phyloP scores from a whole-genome alignment of 2,888 invertebrate genomes.

The Plebejus melissa region DNA sequence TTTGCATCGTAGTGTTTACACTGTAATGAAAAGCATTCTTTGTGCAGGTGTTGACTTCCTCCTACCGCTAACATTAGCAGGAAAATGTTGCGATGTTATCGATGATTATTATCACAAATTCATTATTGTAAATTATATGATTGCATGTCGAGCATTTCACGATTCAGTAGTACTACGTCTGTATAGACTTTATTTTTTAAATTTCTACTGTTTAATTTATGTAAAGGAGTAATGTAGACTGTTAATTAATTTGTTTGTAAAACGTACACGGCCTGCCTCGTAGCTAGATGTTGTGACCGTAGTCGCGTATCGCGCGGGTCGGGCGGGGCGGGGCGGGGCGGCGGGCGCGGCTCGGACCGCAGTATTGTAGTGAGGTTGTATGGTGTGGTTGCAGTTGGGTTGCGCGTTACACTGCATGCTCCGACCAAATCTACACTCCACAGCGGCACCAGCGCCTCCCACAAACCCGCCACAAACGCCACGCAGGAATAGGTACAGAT shows the following conservation, averaged over 20 bases:
- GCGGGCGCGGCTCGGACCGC: constrained; percentile 33
- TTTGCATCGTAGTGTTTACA: constrained; percentile 74
- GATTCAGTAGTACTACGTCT: constrained; percentile 54
- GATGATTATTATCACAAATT: constrained; percentile 50
- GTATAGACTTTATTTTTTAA: constrained; percentile 41
- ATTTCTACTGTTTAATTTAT: constrained; percentile 34
- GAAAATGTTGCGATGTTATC: constrained; percentile 77
- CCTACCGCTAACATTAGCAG: constrained; percentile 77
- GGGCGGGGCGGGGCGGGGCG: constrained; percentile 35
- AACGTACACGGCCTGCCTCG: constrained; percentile 49
- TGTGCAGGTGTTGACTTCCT: constrained; percentile 77
- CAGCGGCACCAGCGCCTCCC: constrained; percentile 79
- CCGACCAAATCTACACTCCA: constrained; percentile 81
- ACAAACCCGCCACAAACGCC: constrained; percentile 77
- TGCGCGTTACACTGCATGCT: constrained; percentile 94
- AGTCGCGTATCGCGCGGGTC: constrained; percentile 40
- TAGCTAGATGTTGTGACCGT: constrained; percentile 39
- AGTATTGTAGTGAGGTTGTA: constrained; percentile 74
- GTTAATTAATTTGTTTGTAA: constrained; percentile 70
- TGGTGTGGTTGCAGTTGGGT: constrained; percentile 91
- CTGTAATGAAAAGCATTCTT: constrained; percentile 73
- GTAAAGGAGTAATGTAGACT: constrained; percentile 38
- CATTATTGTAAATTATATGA: constrained; percentile 45
- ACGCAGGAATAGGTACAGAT: constrained; percentile 79
- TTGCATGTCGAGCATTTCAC: constrained; percentile 62